Base-by-base conservation (phyloP, 2,113 vertebrate genomes). In the Lagopus leucura region DNA sequence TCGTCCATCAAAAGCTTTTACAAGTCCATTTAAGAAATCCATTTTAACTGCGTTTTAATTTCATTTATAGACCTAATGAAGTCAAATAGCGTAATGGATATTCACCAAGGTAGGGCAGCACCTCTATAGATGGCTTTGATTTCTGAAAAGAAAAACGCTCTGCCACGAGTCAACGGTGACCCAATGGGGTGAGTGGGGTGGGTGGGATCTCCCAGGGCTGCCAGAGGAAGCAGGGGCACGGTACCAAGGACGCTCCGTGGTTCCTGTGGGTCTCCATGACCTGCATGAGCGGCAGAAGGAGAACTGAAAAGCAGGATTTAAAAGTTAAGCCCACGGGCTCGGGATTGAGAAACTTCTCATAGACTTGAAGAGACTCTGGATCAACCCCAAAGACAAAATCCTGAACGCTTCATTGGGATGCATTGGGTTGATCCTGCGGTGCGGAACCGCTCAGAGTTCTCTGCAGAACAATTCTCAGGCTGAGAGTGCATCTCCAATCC, bases 11-110 rank as follows among this genome's bases (percentile, higher is more conserved):
- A 80, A 89, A 82, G 82, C 89, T 95, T 92, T 93, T 89, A 94
- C 43, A 60, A 92, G 76, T 48, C 67, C 74, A 79, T 71, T 90
- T 88, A 85, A 69, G 91, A 90, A 91, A 94, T 84, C 89, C 48
- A 83, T 71, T 96, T 91, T 77, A 89, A 91, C 86, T 61, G 70
- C 64, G 74, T 88, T 90, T 95, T 94, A 91, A 95, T 93, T 89
- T 90, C 74, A 82, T 95, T 96, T 96, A 95, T 89, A 74, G 82
- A 69, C 32, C 60, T 89, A 42, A 63, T 96, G 87, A 93, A 92
- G 89, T 28, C 6, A 1, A 60, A 38, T 11, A 34, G 74, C 70
- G 86, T 82, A 89, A 85, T 70, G 91, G 50, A 95, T 71, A n/a
- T 48, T 75, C 72, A 45, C 69, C 78, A 34, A 88, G 77, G 86